A percentile compares a stretch with the other conserved stretches of the same genome.
Conservation (phyloP, 1,140 invertebrate genomes). For the Drosophila lacertosa region DNA sequence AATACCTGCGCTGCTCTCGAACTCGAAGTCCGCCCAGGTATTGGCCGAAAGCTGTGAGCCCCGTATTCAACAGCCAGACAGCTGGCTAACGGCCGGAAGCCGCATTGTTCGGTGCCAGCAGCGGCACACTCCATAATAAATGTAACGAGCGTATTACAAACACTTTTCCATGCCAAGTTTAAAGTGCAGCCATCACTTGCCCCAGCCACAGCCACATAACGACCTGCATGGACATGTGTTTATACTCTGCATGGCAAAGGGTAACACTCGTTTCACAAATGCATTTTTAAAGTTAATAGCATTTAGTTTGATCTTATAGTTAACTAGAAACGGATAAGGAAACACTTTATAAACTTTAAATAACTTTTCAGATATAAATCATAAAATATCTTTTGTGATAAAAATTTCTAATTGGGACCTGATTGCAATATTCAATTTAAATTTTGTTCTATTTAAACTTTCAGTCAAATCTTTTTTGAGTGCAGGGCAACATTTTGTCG, state of each 20-base stretch:
- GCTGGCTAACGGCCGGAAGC: conserved; percentile 2
- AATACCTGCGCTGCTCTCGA: conserved; percentile 39
- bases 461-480: neutral
- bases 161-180: conserved; percentile 71
- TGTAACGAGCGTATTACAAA: conserved; percentile 80
- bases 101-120: conserved; percentile 62
- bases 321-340: too few species aligned
- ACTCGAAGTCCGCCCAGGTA: neutral
- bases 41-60: conserved; percentile 37
- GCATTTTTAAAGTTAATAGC: neutral
- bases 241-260: neutral
- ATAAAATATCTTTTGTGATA: too few species aligned
- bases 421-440: too few species aligned
- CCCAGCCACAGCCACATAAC: conserved; percentile 35
- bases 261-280: neutral
- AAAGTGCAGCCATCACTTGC: conserved; percentile 54
- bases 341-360: too few species aligned
- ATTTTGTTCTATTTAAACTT: too few species aligned
- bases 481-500: neutral
- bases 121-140: conserved; percentile 76
- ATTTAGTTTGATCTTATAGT: too few species aligned
- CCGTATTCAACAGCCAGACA: conserved; percentile 22
- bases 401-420: too few species aligned
- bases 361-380: too few species aligned
- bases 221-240: conserved; percentile 1